Evolutionary conservation across 1,140 invertebrate species (phyloP), one percentile per base, ranked within the genome.

Genomic region (Dendrolimus punctatus): DNA sequence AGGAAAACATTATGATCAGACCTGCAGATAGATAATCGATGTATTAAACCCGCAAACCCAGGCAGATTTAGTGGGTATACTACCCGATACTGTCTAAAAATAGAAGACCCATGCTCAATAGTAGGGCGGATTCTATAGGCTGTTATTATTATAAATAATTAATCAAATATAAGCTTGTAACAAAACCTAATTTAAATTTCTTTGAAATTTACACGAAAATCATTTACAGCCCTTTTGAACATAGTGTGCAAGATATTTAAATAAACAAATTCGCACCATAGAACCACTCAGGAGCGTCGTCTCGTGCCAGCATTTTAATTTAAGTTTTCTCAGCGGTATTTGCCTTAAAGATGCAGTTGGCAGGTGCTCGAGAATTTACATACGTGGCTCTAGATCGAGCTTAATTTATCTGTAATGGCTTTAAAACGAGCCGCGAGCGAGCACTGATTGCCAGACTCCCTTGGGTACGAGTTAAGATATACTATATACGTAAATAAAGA

Each of bases 391-490:
- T 66, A 69, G 76, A 79, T 74, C 60, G 71, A 58, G 62, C 73
- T 80, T 83, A 81, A 83, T 83, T 81, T 81, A 80, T 69, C 75
- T 69, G 68, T 83, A 83, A 83, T 83, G 75, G 76, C 62, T 80
- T 76, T 71, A 62, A 63, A 76, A 78, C 73, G 73, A 78, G 69
- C 66, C 64, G 68, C 62, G 72, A 75, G 65, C 66, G 70, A 67
- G 56, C 71, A 70, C 66, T 80, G 77, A 81, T 84, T 84, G 76
- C 73, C 66, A 81, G 73, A 81, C 75, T 78, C 80, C 73, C 76
- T 36, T 39, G 75, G 55, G 76, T 64, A 51, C 48, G 53, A n/a
- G 39, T 48, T 23, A 23, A 23, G 23, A 23, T 23, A 3, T 23
- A 23, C 23, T 23, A 23, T 23, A 23, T 47, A 36, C 49, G 40